Evolutionary conservation across 2,113 vertebrate genomes (phyloP).

Genomic region (Camarhynchus parvulus): DNA sequence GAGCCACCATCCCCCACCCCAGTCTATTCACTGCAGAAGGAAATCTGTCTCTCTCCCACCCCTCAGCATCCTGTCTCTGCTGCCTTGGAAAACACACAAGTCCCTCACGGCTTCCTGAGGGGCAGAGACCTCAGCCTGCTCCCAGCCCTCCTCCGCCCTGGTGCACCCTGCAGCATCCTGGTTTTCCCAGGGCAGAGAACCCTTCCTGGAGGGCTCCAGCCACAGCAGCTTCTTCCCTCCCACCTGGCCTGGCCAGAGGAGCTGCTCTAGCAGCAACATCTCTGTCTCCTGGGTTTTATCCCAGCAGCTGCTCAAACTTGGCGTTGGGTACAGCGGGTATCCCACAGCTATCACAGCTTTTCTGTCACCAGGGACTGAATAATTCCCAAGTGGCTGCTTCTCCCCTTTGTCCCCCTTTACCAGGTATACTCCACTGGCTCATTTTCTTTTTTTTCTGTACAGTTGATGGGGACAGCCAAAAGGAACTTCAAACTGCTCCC

Average conservation of each 20-base stretch:
- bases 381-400: background rate
- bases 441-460: background rate
- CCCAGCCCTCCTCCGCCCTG: background rate
- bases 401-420: no score
- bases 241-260: background rate
- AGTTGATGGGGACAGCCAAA: background rate
- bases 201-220: background rate
- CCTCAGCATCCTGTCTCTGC: slow-evolving; percentile 63
- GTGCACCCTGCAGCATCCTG: background rate
- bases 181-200: background rate
- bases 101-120: slow-evolving; percentile 46
- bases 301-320: background rate
- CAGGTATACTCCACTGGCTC: background rate
- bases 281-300: background rate
- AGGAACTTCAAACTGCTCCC: background rate
- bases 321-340: background rate
- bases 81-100: slow-evolving; percentile 51
- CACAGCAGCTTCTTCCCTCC: background rate
- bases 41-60: slow-evolving; percentile 61
- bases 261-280: background rate
- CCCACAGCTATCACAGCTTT: background rate
- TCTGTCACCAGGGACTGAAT: background rate
- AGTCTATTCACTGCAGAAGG: slow-evolving; percentile 56
- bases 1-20: background rate
- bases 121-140: slow-evolving; percentile 19